Conservation (phyloP, 2,797 vertebrate genomes). For the Tragelaphus eurycerus region DNA sequence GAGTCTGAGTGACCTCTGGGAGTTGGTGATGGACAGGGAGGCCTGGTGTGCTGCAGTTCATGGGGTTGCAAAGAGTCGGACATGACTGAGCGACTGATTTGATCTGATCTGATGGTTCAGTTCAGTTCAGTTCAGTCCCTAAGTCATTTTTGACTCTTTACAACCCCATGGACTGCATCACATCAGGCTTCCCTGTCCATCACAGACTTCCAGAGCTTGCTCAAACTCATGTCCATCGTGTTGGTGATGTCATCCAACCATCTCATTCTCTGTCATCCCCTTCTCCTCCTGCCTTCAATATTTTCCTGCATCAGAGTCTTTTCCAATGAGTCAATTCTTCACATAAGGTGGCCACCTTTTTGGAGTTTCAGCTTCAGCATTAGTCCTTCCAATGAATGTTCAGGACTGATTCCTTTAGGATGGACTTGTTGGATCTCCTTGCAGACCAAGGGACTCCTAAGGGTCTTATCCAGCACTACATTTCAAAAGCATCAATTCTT, state of each 20-base stretch:
- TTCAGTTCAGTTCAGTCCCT: neutral
- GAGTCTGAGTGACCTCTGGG: too few species aligned
- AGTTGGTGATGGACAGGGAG: too few species aligned
- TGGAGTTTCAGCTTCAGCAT: neutral
- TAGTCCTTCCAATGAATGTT: neutral
- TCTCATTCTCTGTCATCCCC: neutral
- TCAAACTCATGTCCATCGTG: neutral
- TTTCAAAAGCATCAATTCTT: neutral
- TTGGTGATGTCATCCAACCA: neutral
- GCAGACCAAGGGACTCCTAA: neutral
- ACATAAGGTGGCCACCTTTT: neutral
- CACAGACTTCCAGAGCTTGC: neutral
- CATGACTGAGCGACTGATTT: too few species aligned
- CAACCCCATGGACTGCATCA: neutral
- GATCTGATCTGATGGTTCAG: too few species aligned
- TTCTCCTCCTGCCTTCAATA: neutral
- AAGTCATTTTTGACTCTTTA: neutral
- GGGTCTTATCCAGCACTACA: neutral
- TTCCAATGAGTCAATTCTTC: neutral
- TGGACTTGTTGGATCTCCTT: neutral
- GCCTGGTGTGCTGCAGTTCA: too few species aligned
- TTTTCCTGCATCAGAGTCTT: neutral
- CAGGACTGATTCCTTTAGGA: neutral
- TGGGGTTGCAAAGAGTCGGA: too few species aligned
- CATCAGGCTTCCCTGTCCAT: neutral